These are phyloP conservation scores for Ovis canadensis DNA, from an alignment of 2,113 vertebrate genomes.

Conservation along the genomic window DNA sequence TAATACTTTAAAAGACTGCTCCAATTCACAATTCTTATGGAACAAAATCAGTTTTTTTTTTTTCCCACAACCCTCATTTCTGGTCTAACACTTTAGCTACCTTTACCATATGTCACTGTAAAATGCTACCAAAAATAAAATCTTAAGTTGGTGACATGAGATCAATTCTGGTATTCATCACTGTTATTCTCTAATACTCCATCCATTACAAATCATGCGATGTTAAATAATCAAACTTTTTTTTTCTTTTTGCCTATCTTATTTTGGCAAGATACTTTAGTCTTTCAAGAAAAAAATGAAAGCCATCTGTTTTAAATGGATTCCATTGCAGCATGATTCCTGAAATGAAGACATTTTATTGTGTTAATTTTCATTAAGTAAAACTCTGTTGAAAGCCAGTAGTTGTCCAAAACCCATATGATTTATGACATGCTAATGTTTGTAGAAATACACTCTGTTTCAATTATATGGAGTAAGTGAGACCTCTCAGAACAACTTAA, in stretches of 20 bases:
- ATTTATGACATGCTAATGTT: slow-evolving; percentile 75
- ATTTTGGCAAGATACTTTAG: slow-evolving; percentile 76
- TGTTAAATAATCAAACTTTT: slow-evolving; percentile 77
- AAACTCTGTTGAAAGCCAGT: slow-evolving; percentile 82
- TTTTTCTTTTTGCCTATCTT: slow-evolving; percentile 70
- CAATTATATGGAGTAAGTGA: slow-evolving; percentile 68
- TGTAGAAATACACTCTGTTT: slow-evolving; percentile 71
- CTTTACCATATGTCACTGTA: slow-evolving; percentile 74
- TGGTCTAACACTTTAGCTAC: slow-evolving; percentile 62
- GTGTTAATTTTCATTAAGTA: slow-evolving; percentile 82
- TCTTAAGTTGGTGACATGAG: slow-evolving; percentile 72
- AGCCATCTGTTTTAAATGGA: slow-evolving; percentile 77
- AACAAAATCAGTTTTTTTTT: slow-evolving; percentile 67
- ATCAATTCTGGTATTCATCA: slow-evolving; percentile 77
- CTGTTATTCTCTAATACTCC: slow-evolving; percentile 74
- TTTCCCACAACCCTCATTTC: slow-evolving; percentile 47
- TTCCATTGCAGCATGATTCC: slow-evolving; percentile 75
- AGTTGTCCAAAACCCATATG: slow-evolving; percentile 78
- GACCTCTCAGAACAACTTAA: slow-evolving; percentile 60
- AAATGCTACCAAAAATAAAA: slow-evolving; percentile 77
- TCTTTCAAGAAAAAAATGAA: slow-evolving; percentile 74
- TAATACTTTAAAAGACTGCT: slow-evolving; percentile 68
- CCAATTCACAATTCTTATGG: slow-evolving; percentile 72
- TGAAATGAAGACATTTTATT: slow-evolving; percentile 78
- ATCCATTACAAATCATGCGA: slow-evolving; percentile 72